Evolutionary conservation across 2,797 vertebrate genomes (phyloP).

Genomic region (Sebastes taczanowskii): DNA sequence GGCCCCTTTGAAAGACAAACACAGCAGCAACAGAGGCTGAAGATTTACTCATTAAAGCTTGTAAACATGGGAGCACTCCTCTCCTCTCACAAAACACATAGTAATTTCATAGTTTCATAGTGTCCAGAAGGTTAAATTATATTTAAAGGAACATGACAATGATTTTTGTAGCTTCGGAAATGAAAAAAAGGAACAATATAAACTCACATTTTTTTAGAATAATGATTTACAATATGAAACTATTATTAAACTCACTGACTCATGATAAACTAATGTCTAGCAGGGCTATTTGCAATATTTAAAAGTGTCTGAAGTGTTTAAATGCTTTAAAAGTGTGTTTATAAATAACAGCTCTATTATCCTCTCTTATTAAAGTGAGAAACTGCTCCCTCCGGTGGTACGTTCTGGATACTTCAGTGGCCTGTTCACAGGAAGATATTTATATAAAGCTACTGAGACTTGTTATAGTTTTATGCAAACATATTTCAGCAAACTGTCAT

Average conservation of each 20-base stretch:
- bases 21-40: not conserved
- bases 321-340: not conserved
- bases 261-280: not conserved
- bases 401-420: not conserved
- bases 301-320: not conserved
- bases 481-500: not conserved
- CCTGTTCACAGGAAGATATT: not conserved
- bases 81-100: not conserved
- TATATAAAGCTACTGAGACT: not conserved
- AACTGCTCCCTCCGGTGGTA: constrained; percentile 44
- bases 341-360: not conserved
- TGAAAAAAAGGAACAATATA: not conserved
- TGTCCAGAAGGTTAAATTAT: not conserved
- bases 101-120: not conserved
- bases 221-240: not conserved
- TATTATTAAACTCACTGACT: not conserved
- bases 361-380: not conserved
- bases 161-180: not conserved
- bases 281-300: fast-evolving
- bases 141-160: not conserved
- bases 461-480: not conserved
- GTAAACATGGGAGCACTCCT: not conserved
- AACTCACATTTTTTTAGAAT: not conserved
- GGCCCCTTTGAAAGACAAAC: constrained; percentile 21
- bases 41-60: not conserved